Evolutionary conservation across 2,113 vertebrate species (phyloP), one percentile per base, ranked within the genome.

Genomic region (Aleadryas rufinucha): DNA sequence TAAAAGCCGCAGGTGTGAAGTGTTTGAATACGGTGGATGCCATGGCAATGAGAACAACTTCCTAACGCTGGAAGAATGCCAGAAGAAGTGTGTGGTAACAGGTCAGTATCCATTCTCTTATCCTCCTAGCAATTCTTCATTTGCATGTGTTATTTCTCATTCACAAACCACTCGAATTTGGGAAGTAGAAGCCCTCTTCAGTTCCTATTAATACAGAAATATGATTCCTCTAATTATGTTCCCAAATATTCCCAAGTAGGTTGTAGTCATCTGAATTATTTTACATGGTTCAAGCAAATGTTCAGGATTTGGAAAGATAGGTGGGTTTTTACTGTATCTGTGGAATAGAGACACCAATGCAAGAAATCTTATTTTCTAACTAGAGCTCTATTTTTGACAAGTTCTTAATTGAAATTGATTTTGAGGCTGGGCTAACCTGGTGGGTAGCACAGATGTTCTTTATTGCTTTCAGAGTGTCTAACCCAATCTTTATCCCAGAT

Each of bases 21-120:
- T 31, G 3, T 99, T 99, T 81, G 97, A 98, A 13, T 99, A 98
- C 0, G 99, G 99, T 10, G 99, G 99, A n/a, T 99, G 99, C n/a
- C 78, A 96, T 4, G 99, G 99, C 70, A 99, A 99, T 60, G 79
- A 93, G 53, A 99, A 99, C 97, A 99, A 99, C 85, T 99, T 99
- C 41, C 63, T 94, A 11, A 99, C 97, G 4, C 9, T 98, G 84
- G 97, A 98, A 44, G 97, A 97, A 7, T 99, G 99, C 64, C 96
- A 98, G 93, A 85, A 98, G 81, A 98, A 39, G 6, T 99, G 99
- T 84, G 54, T 93, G 47, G 26, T 39, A 64, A 54, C 27, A 95
- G 98, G 98, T 97, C 64, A 78, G 97, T 97, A 90, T 52, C 71
- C 19, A 13, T 84, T 84, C 56, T 83, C 16, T 59, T 70, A 26